Evolutionary conservation across 2,113 vertebrate species (phyloP).

Genomic region (Vulpes lagopus): DNA sequence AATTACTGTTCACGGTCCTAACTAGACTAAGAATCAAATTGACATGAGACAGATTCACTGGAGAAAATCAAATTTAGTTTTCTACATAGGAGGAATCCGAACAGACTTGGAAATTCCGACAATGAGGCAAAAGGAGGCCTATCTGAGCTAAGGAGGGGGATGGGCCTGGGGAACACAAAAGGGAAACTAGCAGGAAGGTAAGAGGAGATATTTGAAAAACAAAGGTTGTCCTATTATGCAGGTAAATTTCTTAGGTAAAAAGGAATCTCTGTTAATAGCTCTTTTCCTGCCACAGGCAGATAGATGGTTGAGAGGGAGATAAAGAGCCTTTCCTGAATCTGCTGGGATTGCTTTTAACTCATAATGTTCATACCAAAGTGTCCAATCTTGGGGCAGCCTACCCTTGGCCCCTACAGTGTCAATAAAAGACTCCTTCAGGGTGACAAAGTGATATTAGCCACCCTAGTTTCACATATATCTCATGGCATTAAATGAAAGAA

Average conservation of each 20-base stretch:
- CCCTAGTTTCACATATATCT: no score
- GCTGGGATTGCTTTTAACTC: not conserved
- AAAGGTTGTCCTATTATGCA: not conserved
- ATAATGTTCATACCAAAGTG: not conserved
- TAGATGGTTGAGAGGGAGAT: not conserved
- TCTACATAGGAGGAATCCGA: not conserved
- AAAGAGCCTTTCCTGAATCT: not conserved
- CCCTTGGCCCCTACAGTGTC: not conserved
- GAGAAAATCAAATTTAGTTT: not conserved
- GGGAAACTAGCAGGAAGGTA: not conserved
- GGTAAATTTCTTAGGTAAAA: not conserved
- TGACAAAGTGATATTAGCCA: not conserved
- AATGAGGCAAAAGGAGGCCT: not conserved
- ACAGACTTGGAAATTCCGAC: not conserved
- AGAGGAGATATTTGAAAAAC: not conserved
- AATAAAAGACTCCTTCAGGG: not conserved
- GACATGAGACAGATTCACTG: not conserved
- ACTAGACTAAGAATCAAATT: not conserved
- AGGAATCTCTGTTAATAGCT: not conserved
- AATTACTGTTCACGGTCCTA: not conserved
- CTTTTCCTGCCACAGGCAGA: not conserved
- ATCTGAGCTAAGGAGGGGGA: not conserved
- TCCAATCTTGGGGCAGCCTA: not conserved
- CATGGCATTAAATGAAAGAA: not conserved
- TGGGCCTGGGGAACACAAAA: not conserved